Conservation (phyloP, 2,113 vertebrate species). For the Ailurus styani region DNA sequence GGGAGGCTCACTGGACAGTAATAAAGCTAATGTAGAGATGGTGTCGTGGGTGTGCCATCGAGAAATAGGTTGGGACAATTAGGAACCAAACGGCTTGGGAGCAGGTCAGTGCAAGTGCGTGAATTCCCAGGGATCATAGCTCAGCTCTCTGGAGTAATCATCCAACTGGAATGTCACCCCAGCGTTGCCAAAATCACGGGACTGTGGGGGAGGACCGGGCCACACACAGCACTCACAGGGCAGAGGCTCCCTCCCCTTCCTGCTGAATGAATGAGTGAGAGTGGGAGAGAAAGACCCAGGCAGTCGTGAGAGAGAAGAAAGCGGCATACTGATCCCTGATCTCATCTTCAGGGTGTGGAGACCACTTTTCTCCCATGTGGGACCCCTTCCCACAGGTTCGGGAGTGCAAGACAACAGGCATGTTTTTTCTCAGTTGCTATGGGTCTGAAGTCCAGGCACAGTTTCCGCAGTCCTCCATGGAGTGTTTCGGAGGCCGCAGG, state of each 20-base stretch:
- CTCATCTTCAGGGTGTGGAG: fast-evolving
- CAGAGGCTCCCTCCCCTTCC: fast-evolving
- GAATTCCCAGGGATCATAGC: fast-evolving
- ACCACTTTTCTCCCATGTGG: fast-evolving
- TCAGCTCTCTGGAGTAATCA: neutral
- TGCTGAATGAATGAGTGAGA: fast-evolving
- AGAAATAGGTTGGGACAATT: fast-evolving
- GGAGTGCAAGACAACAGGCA: fast-evolving
- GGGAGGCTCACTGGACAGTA: neutral
- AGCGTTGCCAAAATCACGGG: neutral
- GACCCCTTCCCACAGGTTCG: fast-evolving
- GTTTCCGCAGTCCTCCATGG: fast-evolving
- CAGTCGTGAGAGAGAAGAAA: neutral
- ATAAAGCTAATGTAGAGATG: fast-evolving
- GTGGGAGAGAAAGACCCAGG: neutral
- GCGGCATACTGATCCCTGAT: fast-evolving
- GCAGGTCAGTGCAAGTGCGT: fast-evolving
- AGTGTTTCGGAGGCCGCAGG: neutral
- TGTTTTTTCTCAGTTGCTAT: neutral
- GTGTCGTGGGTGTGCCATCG: fast-evolving
- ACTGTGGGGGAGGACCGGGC: fast-evolving
- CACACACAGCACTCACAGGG: fast-evolving
- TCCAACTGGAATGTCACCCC: fast-evolving
- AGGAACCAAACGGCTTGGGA: neutral
- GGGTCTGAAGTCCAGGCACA: fast-evolving